phyloP scores from a whole-genome alignment of 2,888 invertebrate genomes.

The Aporophyla nigra region DNA sequence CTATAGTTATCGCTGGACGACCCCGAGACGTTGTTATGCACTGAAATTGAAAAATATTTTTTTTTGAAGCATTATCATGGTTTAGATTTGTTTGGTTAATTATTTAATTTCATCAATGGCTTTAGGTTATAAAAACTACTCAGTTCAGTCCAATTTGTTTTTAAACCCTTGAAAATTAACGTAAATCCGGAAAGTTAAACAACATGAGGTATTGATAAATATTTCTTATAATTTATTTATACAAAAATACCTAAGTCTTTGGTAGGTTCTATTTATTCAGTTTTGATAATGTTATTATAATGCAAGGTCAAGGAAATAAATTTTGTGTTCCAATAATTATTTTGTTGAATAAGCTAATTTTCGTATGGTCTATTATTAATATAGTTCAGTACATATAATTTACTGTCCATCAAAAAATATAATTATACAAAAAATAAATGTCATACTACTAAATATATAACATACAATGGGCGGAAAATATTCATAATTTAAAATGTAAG shows the following conservation, averaged over 20 bases:
- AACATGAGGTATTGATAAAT: not conserved
- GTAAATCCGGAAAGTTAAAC: not conserved
- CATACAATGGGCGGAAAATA: not conserved
- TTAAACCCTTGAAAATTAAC: too few species aligned
- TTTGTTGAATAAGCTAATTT: not conserved
- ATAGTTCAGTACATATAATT: too few species aligned
- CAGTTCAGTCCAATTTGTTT: not conserved
- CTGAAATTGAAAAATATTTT: conserved; percentile 19
- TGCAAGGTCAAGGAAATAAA: not conserved
- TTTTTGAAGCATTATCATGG: too few species aligned
- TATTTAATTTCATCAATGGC: not conserved
- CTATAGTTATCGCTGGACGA: conserved; percentile 19
- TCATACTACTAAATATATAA: not conserved
- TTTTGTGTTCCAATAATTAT: not conserved
- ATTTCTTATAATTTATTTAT: too few species aligned
- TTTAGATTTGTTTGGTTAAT: not conserved
- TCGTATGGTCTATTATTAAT: too few species aligned
- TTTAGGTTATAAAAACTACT: not conserved
- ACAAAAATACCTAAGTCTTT: not conserved
- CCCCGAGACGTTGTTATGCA: conserved; percentile 21
- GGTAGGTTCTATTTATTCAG: not conserved
- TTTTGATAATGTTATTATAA: not conserved
- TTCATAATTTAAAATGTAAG: not conserved
- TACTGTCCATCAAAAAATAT: too few species aligned
- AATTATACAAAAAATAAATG: too few species aligned